phyloP scores from a whole-genome alignment of 2,113 vertebrate species.

The Pithys albifrons region DNA sequence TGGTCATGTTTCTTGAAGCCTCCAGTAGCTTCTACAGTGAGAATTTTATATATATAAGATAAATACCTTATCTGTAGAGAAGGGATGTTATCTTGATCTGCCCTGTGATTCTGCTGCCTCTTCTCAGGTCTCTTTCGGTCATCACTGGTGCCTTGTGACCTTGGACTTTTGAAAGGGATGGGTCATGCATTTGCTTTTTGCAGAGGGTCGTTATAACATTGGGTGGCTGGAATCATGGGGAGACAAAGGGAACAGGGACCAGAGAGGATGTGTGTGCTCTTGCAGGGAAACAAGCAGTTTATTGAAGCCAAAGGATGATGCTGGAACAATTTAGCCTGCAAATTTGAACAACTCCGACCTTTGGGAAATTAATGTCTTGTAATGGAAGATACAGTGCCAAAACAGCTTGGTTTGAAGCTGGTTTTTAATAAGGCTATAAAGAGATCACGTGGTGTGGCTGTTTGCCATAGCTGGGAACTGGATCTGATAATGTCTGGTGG shows the following conservation, averaged over 20 bases:
- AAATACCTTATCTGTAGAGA: background rate
- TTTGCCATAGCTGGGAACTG: constrained; percentile 9
- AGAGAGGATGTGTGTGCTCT: accelerated
- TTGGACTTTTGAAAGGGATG: background rate
- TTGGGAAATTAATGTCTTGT: constrained; percentile 7
- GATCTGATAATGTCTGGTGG: constrained; percentile 8
- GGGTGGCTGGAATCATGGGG: background rate
- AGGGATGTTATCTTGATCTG: background rate
- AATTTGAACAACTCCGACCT: constrained; percentile 24
- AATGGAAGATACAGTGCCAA: constrained; percentile 13
- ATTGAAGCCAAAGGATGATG: background rate
- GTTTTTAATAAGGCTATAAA: constrained; percentile 23
- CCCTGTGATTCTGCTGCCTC: background rate
- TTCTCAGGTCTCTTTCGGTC: background rate
- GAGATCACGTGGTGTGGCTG: background rate
- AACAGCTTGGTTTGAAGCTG: constrained; percentile 4
- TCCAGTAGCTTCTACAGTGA: background rate
- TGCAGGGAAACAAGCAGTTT: background rate
- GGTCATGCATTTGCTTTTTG: background rate
- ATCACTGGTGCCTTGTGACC: background rate
- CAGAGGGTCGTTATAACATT: background rate
- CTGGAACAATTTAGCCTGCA: background rate
- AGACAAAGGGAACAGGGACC: background rate
- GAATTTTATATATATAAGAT: background rate
- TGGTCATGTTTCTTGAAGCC: background rate